These are phyloP conservation scores for Bolborhynchus lineola DNA, from an alignment of 2,113 vertebrate species.

Conservation along the genomic window DNA sequence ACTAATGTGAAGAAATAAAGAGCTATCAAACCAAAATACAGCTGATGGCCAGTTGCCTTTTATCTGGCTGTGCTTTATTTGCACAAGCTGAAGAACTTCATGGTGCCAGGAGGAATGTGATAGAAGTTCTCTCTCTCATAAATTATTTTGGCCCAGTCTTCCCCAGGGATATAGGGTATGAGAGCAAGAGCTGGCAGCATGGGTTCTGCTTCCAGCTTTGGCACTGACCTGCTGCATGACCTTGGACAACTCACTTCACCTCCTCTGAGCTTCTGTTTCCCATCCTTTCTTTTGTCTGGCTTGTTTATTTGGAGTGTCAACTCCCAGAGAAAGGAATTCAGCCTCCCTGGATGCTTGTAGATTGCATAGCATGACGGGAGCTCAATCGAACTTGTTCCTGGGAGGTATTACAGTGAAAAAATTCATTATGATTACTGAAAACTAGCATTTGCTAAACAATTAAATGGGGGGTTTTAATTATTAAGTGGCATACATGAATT, in stretches of 20 bases:
- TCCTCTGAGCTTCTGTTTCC: conserved; percentile 65
- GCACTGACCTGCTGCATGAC: conserved; percentile 52
- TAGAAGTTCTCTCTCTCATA: conserved; percentile 49
- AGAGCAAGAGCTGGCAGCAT: conserved; percentile 36
- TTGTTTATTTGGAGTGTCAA: conserved; percentile 66
- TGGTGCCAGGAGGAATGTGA: conserved; percentile 16
- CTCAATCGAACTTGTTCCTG: not conserved
- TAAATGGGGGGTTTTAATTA: conserved; percentile 14
- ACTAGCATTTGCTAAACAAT: conserved; percentile 8
- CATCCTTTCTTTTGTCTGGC: conserved; percentile 55
- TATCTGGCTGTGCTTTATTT: conserved; percentile 48
- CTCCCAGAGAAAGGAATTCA: conserved; percentile 56
- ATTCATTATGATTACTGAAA: not conserved
- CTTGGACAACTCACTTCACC: conserved; percentile 60
- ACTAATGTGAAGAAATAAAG: conserved; percentile 13
- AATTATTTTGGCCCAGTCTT: conserved; percentile 40
- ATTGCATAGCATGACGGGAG: conserved; percentile 7
- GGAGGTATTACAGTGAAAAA: conserved; percentile 41
- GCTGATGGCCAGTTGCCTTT: conserved; percentile 1
- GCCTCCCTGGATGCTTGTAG: conserved; percentile 40
- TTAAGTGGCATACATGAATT: conserved; percentile 5
- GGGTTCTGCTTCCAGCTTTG: conserved; percentile 56
- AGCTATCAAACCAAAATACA: conserved; percentile 14
- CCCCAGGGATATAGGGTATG: not conserved
- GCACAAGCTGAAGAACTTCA: conserved; percentile 21